Base-by-base conservation (phyloP, 64 coral and sea anemone genomes). In the Cladopsammia gracilis region DNA sequence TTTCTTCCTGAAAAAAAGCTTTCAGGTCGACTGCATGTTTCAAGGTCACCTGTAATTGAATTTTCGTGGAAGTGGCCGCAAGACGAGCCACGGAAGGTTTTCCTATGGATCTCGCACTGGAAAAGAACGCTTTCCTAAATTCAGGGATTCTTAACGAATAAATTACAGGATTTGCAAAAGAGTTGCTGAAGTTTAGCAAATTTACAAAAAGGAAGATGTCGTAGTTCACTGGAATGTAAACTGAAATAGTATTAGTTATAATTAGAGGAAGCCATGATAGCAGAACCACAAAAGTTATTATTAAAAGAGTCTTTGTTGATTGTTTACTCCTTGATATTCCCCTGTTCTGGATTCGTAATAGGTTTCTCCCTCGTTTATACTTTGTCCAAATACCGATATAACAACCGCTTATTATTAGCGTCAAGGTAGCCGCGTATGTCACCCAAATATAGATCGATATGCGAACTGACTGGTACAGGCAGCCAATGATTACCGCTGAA, bases 81-180 rank as follows among this genome's bases (percentile, higher is more conserved):
- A 84, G 80, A 4, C 80, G 62, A n/a, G 34, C 62, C 7, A 84
- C 61, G 46, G 26, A 49, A 8, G 43, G 34, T 8, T 84, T 84
- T n/a, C 44, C 34, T 10, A 24, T 66, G 7, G 48, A 11, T 67
- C 80, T 67, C 4, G 43, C 16, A 23, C 59, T 65, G 13, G 3
- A 50, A 10, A 64, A 50, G 45, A 84, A 24, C 3, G 80, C 80
- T 84, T 66, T 84, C 12, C 80, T 84, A 67, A 84, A 84, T 24
- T 84, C 42, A 3, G 80, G 20, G 14, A 84, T 84, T 22, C 80
- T 84, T 50, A 84, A n/a, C 11, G 60, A 84, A 66, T 84, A 84
- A 8, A 84, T 34, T 4, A 84, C 46, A 84, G 80, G 80, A 68
- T 84, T 84, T 7, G 80, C 80, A 24, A 84, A 84, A 6, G 80